phyloP scores from a whole-genome alignment of 2,797 vertebrate species.

The Oophaga sylvatica region DNA sequence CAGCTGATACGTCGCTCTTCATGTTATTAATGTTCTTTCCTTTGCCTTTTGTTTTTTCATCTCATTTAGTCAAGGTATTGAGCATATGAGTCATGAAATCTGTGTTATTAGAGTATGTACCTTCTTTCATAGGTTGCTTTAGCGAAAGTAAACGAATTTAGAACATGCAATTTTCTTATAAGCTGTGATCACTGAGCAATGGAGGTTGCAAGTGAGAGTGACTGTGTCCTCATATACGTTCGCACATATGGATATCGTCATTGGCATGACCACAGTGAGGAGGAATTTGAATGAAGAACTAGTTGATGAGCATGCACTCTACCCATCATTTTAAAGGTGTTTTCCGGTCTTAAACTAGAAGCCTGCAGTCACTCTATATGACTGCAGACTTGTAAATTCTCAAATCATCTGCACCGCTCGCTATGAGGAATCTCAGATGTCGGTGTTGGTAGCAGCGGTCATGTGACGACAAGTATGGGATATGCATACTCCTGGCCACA shows the following conservation, averaged over 20 bases:
- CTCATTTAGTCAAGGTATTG: neutral
- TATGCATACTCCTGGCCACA: too few species aligned
- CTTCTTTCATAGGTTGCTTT: neutral
- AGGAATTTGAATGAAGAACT: neutral
- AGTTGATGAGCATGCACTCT: neutral
- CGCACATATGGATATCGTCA: too few species aligned
- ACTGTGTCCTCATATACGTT: neutral
- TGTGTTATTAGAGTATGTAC: neutral
- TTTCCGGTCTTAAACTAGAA: too few species aligned
- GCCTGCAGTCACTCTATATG: too few species aligned
- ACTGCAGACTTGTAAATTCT: too few species aligned
- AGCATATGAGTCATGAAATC: conserved; percentile 1
- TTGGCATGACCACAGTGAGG: neutral
- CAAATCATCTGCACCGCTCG: too few species aligned
- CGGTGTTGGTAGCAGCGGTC: too few species aligned
- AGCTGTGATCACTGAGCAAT: neutral
- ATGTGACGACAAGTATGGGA: too few species aligned
- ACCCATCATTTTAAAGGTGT: neutral
- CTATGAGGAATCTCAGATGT: too few species aligned
- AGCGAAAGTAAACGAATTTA: neutral
- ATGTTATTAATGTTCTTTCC: conserved; percentile 18
- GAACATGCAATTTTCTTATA: neutral
- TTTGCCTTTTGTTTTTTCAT: neutral
- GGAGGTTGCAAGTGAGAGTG: neutral
- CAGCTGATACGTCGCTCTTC: conserved; percentile 59